Evolutionary conservation across 2,797 vertebrate genomes (phyloP), one percentile per base, ranked within the genome.

Genomic region (Mus spretus): DNA sequence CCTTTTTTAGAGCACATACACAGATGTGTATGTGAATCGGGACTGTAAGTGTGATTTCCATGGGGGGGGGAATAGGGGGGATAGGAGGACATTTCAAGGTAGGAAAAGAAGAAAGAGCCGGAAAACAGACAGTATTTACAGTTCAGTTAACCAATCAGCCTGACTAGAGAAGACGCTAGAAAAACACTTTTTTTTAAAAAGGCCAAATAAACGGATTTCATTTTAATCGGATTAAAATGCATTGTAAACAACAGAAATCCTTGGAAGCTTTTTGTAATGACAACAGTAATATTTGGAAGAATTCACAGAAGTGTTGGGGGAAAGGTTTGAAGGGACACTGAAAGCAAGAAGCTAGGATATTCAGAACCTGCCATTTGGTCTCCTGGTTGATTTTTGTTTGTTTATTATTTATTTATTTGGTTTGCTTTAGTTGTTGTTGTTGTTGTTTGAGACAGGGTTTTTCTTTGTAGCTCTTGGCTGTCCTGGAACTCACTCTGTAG

Each of bases 181-280:
- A 59, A 28, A 40, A 72, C 26, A 86, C 7, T 10, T 19, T 57
- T 57, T 80, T 3, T 79, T 40, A 40, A 40, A 40, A 89, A 14
- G 4, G 3, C 72, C 34, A 24, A 34, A 22, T 47, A 47, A 63
- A n/a, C 63, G 65, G 81, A 65, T 94, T 92, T 7, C 53, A 2
- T 85, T 87, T 75, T 74, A 92, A 31, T 26, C 28, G n/a, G 93
- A 91, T 95, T 87, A 75, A 94, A 96, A 65, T 88, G 67, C 8
- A 74, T 14, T 53, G 15, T 78, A 59, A 86, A 78, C 89, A 89
- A 61, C 77, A 67, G 55, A 78, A 47, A 12, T 50, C 47, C 22
- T 87, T 83, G 26, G 44, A 86, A 92, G 61, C 59, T 67, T 83
- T 72, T 70, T 78, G 74, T 83, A 40, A 34, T 87, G 19, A 79